Percentiles rank a stretch among this genome's conserved stretches.
These are phyloP conservation scores for Crossaster papposus DNA, from an alignment of 53 echinoderm and acorn worm species.

Conservation along the genomic window DNA sequence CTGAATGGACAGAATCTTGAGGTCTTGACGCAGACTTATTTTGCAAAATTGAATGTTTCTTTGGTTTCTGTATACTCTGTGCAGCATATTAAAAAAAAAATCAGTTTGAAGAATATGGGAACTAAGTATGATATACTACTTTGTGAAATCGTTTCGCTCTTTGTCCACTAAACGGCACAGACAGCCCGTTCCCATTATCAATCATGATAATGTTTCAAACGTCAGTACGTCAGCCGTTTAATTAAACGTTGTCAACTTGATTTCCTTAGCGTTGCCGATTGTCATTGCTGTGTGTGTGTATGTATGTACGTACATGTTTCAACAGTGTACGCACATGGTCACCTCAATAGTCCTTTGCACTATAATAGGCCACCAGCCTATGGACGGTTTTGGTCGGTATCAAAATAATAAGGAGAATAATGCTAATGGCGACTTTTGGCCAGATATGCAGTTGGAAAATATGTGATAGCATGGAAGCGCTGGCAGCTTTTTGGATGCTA, in stretches of 20 bases:
- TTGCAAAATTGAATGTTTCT: not conserved
- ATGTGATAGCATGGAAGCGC: too few relatives aligned
- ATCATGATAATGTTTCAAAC: constrained; percentile 38
- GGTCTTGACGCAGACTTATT: too few relatives aligned
- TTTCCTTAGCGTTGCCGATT: constrained; percentile 12
- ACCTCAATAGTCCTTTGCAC: not conserved
- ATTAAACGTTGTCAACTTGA: constrained; percentile 33
- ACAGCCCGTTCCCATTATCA: not conserved
- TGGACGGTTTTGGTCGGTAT: too few relatives aligned
- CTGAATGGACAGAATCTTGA: too few relatives aligned
- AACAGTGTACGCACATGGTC: not conserved
- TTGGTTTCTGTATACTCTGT: not conserved
- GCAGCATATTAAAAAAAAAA: not conserved
- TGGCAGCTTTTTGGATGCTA: too few relatives aligned
- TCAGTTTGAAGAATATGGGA: not conserved
- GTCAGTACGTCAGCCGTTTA: constrained; percentile 30
- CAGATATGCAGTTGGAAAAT: too few relatives aligned
- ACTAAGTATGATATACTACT: not conserved
- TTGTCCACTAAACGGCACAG: not conserved
- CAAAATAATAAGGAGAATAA: too few relatives aligned
- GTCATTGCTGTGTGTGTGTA: not conserved
- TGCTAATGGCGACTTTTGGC: too few relatives aligned
- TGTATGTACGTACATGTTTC: not conserved
- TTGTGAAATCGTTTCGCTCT: not conserved
- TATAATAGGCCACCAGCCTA: not conserved